phyloP scores from a whole-genome alignment of 2,113 vertebrate species.

The Carassius gibelio region DNA sequence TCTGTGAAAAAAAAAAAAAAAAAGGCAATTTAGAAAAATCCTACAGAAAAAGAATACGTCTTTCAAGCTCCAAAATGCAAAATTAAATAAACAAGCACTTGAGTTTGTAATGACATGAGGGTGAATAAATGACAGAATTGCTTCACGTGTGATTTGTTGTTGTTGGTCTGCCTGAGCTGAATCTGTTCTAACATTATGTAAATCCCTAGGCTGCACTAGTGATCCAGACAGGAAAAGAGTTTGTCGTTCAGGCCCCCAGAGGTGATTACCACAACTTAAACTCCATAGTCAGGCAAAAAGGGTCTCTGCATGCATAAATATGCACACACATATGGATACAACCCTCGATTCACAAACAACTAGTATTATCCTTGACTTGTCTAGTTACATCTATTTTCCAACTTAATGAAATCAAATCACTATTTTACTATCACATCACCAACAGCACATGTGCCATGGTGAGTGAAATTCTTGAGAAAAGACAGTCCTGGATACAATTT shows the following conservation, averaged over 20 bases:
- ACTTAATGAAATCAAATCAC: neutral
- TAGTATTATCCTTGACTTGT: neutral
- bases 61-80: neutral
- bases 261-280: conserved; percentile 40
- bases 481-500: no score
- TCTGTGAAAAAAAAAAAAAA: neutral
- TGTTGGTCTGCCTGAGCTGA: conserved; percentile 61
- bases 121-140: neutral
- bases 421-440: no score
- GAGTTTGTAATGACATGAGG: conserved; percentile 41
- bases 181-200: conserved; percentile 64
- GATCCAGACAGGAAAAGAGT: conserved; percentile 54
- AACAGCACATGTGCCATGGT: no score
- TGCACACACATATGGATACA: conserved; percentile 3
- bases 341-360: neutral
- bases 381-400: neutral
- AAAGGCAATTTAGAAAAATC: neutral
- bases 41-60: no score
- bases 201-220: conserved; percentile 59
- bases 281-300: conserved; percentile 1
- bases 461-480: no score
- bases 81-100: neutral
- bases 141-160: conserved; percentile 65
- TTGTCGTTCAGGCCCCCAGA: conserved; percentile 28
- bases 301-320: conserved; percentile 12